Evolutionary conservation across 2,797 vertebrate species (phyloP).

Genomic region (Echeneis naucrates): DNA sequence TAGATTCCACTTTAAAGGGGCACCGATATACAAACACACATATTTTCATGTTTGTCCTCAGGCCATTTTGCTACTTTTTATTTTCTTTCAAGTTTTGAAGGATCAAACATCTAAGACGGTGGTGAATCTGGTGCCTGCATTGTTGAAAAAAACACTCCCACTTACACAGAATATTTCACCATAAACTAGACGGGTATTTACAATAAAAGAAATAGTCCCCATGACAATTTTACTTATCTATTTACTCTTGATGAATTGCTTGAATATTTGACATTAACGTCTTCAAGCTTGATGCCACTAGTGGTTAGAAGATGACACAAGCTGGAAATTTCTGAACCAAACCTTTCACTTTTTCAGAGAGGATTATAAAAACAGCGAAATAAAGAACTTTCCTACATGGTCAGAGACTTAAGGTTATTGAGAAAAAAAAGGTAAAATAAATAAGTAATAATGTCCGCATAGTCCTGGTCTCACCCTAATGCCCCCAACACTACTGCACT

Average conservation of each 20-base stretch:
- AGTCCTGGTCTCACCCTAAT: too few relatives aligned
- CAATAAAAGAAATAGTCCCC: slow-evolving; percentile 5
- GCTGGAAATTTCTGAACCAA: neutral
- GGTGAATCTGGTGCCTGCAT: neutral
- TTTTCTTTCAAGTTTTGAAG: neutral
- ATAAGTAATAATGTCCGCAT: too few relatives aligned
- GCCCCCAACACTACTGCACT: too few relatives aligned
- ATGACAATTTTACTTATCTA: too few relatives aligned
- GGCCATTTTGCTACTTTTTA: neutral
- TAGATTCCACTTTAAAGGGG: neutral
- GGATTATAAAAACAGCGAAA: neutral
- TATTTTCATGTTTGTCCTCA: neutral
- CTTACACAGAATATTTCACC: neutral
- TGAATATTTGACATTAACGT: slow-evolving; percentile 1
- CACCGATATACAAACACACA: neutral
- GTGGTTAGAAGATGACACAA: neutral
- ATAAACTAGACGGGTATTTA: neutral
- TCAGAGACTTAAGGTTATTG: too few relatives aligned
- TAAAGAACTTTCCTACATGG: neutral
- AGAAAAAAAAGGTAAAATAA: too few relatives aligned
- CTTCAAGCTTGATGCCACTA: neutral
- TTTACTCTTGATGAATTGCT: too few relatives aligned
- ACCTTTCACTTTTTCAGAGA: slow-evolving; percentile 7
- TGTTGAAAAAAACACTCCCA: neutral
- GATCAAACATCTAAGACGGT: neutral